Evolutionary conservation across 2,888 invertebrate species (phyloP).

Genomic region (Junonia oenone): DNA sequence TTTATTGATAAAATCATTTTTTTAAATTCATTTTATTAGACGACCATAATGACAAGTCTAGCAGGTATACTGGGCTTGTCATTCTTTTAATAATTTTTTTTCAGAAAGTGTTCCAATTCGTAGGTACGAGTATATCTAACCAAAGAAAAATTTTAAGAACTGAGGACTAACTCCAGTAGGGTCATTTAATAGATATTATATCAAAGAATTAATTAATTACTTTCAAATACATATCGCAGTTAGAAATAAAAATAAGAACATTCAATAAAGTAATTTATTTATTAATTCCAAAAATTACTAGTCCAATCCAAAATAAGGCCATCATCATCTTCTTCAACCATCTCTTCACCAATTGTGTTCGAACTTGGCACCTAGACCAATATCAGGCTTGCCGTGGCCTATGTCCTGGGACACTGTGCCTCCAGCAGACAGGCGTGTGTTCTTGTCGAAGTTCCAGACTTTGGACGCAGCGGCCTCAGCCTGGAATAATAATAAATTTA

Average conservation of each 20-base stretch:
- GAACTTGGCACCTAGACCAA: constrained; percentile 39
- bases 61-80: too few relatives aligned
- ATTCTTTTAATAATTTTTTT: too few relatives aligned
- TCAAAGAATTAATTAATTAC: too few relatives aligned
- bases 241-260: background rate
- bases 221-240: too few relatives aligned
- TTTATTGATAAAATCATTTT: too few relatives aligned
- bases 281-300: background rate
- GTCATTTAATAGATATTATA: too few relatives aligned
- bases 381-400: constrained; percentile 40
- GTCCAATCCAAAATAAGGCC: background rate
- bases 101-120: too few relatives aligned
- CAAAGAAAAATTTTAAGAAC: too few relatives aligned
- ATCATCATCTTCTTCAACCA: background rate
- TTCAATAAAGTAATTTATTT: background rate
- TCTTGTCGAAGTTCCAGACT: constrained; percentile 44
- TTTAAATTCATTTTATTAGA: too few relatives aligned
- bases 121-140: too few relatives aligned
- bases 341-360: constrained; percentile 33
- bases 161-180: too few relatives aligned
- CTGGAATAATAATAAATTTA: constrained; percentile 33
- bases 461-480: constrained; percentile 41
- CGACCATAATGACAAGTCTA: too few relatives aligned
- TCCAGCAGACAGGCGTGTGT: constrained; percentile 42
- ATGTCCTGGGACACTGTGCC: constrained; percentile 38